These are phyloP conservation scores for Holacanthus passer DNA, from an alignment of 2,113 vertebrate genomes.

Conservation along the genomic window DNA sequence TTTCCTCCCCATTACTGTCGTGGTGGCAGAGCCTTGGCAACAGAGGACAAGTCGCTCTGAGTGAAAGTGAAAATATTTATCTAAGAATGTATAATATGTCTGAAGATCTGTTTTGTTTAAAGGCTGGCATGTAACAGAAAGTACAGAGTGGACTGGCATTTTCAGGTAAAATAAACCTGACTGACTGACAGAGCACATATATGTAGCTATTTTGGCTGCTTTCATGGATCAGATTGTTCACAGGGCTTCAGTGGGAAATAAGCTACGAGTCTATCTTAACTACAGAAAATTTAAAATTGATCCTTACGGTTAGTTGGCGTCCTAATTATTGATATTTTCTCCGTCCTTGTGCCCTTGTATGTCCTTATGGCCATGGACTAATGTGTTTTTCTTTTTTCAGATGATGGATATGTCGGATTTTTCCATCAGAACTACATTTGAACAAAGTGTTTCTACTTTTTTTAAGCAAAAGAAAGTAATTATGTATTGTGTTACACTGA, in stretches of 20 bases:
- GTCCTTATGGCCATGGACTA: neutral
- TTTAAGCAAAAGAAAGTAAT: neutral
- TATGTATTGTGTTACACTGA: neutral
- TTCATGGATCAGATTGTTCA: slow-evolving; percentile 5
- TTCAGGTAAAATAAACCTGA: slow-evolving; percentile 43
- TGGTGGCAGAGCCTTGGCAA: slow-evolving; percentile 46
- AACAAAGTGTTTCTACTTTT: neutral
- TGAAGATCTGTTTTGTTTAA: slow-evolving; percentile 41
- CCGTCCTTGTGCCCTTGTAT: neutral
- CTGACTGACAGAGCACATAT: slow-evolving; percentile 28
- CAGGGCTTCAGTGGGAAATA: neutral
- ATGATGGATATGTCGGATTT: too few species aligned
- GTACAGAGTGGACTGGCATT: slow-evolving; percentile 9
- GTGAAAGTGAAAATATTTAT: slow-evolving; percentile 69
- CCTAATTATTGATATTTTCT: neutral
- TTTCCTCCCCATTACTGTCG: slow-evolving; percentile 60
- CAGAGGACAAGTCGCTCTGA: slow-evolving; percentile 30
- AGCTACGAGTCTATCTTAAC: neutral
- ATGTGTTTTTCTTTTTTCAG: neutral
- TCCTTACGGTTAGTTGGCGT: too few species aligned
- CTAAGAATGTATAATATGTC: slow-evolving; percentile 48
- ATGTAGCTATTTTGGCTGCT: slow-evolving; percentile 24
- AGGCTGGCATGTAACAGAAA: slow-evolving; percentile 23
- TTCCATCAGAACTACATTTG: too few species aligned
- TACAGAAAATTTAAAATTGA: neutral